Evolutionary conservation across 2,888 invertebrate genomes (phyloP).

Genomic region (Odontomyia ornata): DNA sequence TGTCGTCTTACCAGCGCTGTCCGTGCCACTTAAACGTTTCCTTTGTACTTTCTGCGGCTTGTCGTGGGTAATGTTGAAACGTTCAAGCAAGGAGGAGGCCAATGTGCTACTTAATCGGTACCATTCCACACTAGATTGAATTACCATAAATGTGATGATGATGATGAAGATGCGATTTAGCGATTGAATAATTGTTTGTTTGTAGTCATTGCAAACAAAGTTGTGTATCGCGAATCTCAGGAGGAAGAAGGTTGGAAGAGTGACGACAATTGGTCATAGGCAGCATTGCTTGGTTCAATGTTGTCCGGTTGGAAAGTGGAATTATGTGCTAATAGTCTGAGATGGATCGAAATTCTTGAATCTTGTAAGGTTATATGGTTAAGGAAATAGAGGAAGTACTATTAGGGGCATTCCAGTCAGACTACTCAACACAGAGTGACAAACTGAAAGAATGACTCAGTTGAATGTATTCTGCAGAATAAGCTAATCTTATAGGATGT

Average conservation of each 20-base stretch:
- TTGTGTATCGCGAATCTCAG: conserved; percentile 10
- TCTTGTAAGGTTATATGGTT: not conserved
- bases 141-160: conserved; percentile 27
- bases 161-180: conserved; percentile 31
- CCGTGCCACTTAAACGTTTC: conserved; percentile 25
- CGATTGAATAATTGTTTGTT: conserved; percentile 13
- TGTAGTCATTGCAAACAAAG: conserved; percentile 5
- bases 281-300: not conserved
- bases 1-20: not conserved
- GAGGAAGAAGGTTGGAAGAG: not conserved
- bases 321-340: not conserved
- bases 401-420: no score
- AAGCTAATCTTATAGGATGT: no score
- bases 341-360: not conserved
- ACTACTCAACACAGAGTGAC: no score
- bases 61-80: not conserved
- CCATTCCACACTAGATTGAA: conserved; percentile 27
- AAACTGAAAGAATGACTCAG: no score
- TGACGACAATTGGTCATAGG: not conserved
- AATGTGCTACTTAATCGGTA: conserved; percentile 33
- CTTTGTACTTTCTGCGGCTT: conserved; percentile 10
- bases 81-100: conserved; percentile 14
- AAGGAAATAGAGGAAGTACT: not conserved
- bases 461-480: no score
- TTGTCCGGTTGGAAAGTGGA: not conserved